Percentiles rank a stretch among this genome's conserved stretches.
These are phyloP conservation scores for Petroica traversi DNA, from an alignment of 2,113 vertebrate genomes.

Conservation along the genomic window DNA sequence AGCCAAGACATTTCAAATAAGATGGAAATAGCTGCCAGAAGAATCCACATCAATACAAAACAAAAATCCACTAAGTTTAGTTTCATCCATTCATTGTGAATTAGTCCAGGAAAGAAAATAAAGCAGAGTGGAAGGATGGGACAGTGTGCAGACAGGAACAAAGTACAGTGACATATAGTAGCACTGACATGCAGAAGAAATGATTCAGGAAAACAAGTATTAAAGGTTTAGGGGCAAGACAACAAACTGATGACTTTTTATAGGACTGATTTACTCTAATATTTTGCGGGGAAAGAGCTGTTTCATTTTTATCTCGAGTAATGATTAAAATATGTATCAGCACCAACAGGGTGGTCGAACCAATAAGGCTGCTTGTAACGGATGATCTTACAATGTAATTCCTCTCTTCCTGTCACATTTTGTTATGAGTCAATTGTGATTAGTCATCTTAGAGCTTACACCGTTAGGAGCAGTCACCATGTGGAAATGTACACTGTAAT, in stretches of 20 bases:
- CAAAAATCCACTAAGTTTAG: slow-evolving; percentile 35
- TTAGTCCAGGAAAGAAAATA: slow-evolving; percentile 24
- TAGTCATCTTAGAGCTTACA: background rate
- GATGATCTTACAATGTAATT: background rate
- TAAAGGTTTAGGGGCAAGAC: background rate
- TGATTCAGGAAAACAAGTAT: background rate
- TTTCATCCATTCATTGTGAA: slow-evolving; percentile 53
- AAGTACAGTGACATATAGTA: background rate
- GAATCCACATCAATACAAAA: slow-evolving; percentile 26
- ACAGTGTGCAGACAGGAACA: background rate
- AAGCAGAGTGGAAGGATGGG: background rate
- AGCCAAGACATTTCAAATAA: slow-evolving; percentile 45
- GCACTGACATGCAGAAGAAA: background rate
- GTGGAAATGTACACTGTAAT: background rate
- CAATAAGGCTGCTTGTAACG: background rate
- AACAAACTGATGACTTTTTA: background rate
- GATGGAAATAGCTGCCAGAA: slow-evolving; percentile 52
- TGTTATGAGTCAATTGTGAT: background rate
- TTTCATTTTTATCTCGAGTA: background rate
- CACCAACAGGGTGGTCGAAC: background rate
- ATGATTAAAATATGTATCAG: background rate
- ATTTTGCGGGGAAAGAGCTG: background rate
- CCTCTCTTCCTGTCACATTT: background rate
- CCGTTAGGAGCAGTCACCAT: background rate
- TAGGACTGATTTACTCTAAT: background rate